Base-by-base conservation (phyloP, 2,113 vertebrate species). In the Dinomys branickii region DNA sequence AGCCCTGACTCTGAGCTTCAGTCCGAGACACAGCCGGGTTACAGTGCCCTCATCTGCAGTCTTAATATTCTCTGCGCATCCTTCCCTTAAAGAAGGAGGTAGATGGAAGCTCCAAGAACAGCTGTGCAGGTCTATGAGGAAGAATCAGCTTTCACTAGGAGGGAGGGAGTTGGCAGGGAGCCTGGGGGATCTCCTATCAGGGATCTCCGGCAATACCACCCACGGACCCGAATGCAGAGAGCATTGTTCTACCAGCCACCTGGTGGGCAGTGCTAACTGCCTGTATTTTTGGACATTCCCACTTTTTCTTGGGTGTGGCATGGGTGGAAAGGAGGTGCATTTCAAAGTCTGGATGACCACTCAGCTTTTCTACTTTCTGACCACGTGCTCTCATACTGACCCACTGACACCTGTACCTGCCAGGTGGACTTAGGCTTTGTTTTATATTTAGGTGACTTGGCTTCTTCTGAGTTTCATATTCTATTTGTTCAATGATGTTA, bases 21-120 rank as follows among this genome's bases (percentile, higher is more conserved):
- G 1, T 35, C 73, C 54, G 26, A 9, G 50, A 0, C 0, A 11
- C 11, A 7, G 22, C 0, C 5, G 38, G 38, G 47, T 17, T 26
- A 0, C 5, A 8, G 1, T 2, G 0, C 78, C 19, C 4, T 17
- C 19, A 3, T 28, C 1, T 38, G 5, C 24, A 17, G 3, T 5
- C 44, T 5, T 14, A 10, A 1, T 7, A 0, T 9, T 33, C 9
- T 2, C 14, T 24, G 33, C 38, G 52, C 35, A 2, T 22, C 19
- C 11, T 58, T 22, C 9, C 5, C 0, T 17, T 6, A n/a, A 22
- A 3, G 7, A 2, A 1, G 30, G 13, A n/a, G 1, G 2, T 0
- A 5, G 54, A 16, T 2, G 19, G 41, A n/a, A 28, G 26, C 35
- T 33, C 44, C 26, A 9, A 67, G 38, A 35, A 11, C 4, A 2